Evolutionary conservation across 1,140 invertebrate species (phyloP).

Genomic region (Drosophila equinoxialis): DNA sequence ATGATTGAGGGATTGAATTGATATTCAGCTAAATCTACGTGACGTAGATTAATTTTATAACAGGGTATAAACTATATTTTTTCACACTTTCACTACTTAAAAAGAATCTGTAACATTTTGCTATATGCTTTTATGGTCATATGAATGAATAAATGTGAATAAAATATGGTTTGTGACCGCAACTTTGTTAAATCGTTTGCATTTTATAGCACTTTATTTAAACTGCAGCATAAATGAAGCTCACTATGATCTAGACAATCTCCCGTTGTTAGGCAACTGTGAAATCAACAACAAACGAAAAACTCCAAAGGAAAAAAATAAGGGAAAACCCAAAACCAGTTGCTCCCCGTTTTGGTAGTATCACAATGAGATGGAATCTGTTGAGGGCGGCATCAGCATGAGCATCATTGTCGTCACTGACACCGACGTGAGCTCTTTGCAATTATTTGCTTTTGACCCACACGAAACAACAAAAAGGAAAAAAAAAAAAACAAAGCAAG

Average conservation of each 20-base stretch:
- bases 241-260: constrained; percentile 1
- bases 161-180: background rate
- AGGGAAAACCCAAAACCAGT: constrained; percentile 21
- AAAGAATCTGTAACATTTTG: no score
- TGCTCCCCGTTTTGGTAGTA: background rate
- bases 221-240: background rate
- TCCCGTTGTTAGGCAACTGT: background rate
- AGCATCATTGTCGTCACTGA: constrained; percentile 15
- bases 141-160: background rate
- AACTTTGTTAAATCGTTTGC: constrained; percentile 8
- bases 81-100: no score
- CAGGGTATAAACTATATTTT: no score
- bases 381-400: constrained; percentile 31
- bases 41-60: no score
- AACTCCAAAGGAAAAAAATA: constrained; percentile 15
- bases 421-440: constrained; percentile 40
- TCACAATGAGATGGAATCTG: constrained; percentile 48
- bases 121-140: no score
- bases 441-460: constrained; percentile 73
- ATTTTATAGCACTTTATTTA: constrained; percentile 12
- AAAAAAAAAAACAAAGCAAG: background rate
- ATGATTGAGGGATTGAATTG: no score
- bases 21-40: no score
- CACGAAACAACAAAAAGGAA: constrained; percentile 30
- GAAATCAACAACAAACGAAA: constrained; percentile 40